Conservation (phyloP, 2,888 invertebrate species). For the Drosophila pseudotalamancana region DNA sequence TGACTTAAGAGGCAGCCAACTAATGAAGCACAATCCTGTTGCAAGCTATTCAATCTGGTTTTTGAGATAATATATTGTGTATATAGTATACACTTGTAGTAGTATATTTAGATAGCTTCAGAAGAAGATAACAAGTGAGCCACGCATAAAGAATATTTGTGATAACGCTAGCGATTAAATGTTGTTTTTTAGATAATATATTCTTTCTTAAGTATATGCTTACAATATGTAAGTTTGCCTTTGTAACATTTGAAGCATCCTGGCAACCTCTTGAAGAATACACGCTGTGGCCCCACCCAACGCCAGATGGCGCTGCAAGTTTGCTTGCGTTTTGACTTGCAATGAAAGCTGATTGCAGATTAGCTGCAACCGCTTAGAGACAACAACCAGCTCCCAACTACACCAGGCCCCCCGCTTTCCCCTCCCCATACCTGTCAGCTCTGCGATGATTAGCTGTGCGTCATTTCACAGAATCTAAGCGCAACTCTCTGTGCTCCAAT, state of each 20-base stretch:
- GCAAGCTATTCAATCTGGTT: too few relatives aligned
- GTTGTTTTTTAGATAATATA: too few relatives aligned
- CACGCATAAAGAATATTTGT: too few relatives aligned
- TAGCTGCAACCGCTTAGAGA: constrained; percentile 20
- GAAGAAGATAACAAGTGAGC: too few relatives aligned
- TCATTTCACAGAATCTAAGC: constrained; percentile 58
- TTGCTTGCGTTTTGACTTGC: constrained; percentile 30
- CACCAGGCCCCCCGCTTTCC: background rate
- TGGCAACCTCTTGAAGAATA: background rate
- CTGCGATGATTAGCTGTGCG: constrained; percentile 41
- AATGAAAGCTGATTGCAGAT: constrained; percentile 34
- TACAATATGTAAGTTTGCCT: too few relatives aligned
- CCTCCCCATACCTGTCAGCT: background rate
- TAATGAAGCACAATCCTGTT: too few relatives aligned
- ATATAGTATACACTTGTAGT: too few relatives aligned
- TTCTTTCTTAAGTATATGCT: too few relatives aligned
- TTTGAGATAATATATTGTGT: background rate
- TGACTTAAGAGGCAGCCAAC: too few relatives aligned
- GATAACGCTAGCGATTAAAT: too few relatives aligned
- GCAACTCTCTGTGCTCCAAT: constrained; percentile 68
- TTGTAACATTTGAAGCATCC: background rate
- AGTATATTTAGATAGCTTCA: too few relatives aligned
- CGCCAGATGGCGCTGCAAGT: constrained; percentile 13
- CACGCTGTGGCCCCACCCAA: background rate
- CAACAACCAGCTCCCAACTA: background rate